phyloP scores from a whole-genome alignment of 2,113 vertebrate species.

The Dipodomys merriami region DNA sequence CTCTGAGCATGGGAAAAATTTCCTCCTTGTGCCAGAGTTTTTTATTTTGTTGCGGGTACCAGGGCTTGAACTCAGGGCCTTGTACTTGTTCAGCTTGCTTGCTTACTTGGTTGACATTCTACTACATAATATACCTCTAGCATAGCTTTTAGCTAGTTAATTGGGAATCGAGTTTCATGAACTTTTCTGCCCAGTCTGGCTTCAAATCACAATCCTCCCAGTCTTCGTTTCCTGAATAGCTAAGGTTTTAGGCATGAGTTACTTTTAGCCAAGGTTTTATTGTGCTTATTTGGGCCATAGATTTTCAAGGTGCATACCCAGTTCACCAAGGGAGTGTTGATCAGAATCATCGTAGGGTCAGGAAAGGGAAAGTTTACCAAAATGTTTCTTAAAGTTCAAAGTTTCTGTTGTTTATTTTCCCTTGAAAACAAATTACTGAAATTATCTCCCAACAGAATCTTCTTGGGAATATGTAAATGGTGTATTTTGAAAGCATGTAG shows the following conservation, averaged over 20 bases:
- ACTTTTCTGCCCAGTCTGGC: too few species aligned
- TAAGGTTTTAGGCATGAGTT: too few species aligned
- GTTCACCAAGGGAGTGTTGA: not conserved
- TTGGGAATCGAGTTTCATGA: too few species aligned
- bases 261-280: too few species aligned
- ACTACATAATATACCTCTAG: too few species aligned
- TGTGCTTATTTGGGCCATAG: not conserved
- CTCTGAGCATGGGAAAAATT: not conserved
- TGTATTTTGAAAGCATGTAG: not conserved
- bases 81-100: too few species aligned
- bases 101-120: too few species aligned
- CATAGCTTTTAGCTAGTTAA: too few species aligned
- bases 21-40: not conserved
- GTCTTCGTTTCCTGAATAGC: too few species aligned
- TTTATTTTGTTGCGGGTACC: not conserved
- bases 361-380: not conserved
- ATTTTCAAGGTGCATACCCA: not conserved
- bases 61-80: too few species aligned
- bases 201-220: too few species aligned
- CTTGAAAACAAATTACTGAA: slow-evolving; percentile 25
- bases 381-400: not conserved
- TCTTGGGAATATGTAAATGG: not conserved
- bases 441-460: not conserved
- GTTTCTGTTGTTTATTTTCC: not conserved
- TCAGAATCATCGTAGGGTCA: not conserved